Evolutionary conservation across 2,113 vertebrate genomes (phyloP).

Genomic region (Urocolius indicus): DNA sequence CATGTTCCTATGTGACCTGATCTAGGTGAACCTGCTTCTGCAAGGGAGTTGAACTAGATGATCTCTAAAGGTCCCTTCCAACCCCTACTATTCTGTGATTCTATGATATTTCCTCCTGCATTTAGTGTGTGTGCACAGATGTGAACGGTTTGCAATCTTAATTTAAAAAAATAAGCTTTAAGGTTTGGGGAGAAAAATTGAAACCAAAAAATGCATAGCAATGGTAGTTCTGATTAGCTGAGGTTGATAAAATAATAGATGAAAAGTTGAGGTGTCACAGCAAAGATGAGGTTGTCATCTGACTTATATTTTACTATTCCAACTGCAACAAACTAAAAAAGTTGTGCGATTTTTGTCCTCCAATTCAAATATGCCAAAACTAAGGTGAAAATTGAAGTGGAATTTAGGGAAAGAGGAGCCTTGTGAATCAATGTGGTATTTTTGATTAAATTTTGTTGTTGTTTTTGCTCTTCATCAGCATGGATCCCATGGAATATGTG

Average conservation of each 20-base stretch:
- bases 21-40: too few relatives aligned
- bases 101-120: neutral
- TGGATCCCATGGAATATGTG: slow-evolving; percentile 50
- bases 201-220: neutral
- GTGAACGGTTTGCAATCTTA: neutral
- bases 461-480: slow-evolving; percentile 7
- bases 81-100: neutral
- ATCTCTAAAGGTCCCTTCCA: too few relatives aligned
- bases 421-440: neutral
- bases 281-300: neutral
- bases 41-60: too few relatives aligned
- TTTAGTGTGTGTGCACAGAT: neutral
- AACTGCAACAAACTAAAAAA: neutral
- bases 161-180: neutral
- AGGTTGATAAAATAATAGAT: neutral
- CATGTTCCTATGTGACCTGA: too few relatives aligned
- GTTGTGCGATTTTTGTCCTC: neutral
- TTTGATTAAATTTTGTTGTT: neutral
- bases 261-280: neutral
- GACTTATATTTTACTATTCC: neutral
- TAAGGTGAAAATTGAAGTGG: neutral
- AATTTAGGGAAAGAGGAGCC: neutral
- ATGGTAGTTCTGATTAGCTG: neutral
- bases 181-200: neutral
- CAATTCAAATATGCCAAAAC: neutral